A percentile compares a stretch with the other conserved stretches of the same genome.
phyloP scores from a whole-genome alignment of 2,113 vertebrate genomes.

The Bostrychus sinensis region DNA sequence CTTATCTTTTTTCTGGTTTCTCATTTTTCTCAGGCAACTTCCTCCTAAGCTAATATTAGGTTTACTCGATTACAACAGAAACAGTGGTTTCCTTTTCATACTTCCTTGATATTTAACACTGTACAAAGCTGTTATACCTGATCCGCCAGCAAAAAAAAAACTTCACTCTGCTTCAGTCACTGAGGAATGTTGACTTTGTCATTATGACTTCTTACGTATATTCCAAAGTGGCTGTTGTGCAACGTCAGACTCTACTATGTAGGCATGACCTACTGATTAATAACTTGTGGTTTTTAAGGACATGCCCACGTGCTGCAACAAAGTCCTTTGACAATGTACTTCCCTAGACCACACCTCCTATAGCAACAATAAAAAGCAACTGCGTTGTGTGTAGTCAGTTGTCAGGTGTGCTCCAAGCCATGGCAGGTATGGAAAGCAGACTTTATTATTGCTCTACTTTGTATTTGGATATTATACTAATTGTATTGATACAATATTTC shows the following conservation, averaged over 20 bases:
- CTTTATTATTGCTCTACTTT: neutral
- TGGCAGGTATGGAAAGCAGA: constrained; percentile 48
- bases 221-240: constrained; percentile 36
- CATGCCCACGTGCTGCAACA: constrained; percentile 1
- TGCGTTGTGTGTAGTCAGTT: constrained; percentile 3
- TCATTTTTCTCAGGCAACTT: no score
- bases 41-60: neutral
- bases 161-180: neutral
- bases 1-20: neutral
- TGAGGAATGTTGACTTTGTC: neutral
- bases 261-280: neutral
- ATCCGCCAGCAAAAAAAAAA: neutral
- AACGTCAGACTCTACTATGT: constrained; percentile 7
- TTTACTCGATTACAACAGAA: neutral
- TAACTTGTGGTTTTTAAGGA: neutral
- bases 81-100: neutral
- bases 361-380: neutral
- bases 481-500: constrained; percentile 11
- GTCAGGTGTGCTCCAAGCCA: neutral
- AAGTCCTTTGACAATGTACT: constrained; percentile 45
- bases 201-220: constrained; percentile 37
- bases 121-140: neutral
- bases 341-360: constrained; percentile 54
- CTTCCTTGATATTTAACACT: neutral
- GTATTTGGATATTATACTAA: constrained; percentile 1